Evolutionary conservation across 1,140 invertebrate genomes (phyloP).

Genomic region (Theocolax elegans): DNA sequence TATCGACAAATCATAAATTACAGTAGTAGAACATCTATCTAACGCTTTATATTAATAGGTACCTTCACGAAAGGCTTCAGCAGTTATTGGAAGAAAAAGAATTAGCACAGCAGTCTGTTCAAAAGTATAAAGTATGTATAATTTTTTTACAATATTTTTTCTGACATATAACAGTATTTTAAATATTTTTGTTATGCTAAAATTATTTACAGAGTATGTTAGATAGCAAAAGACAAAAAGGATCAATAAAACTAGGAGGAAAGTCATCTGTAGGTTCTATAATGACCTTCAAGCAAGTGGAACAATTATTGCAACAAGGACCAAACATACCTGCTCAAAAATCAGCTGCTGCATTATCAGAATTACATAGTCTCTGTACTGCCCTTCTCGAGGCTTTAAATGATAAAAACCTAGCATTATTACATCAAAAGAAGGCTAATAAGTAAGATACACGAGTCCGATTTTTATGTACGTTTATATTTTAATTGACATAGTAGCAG

Average conservation of each 20-base stretch:
- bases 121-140: constrained; percentile 76
- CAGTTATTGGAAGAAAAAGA: constrained; percentile 84
- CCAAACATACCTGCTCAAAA: constrained; percentile 73
- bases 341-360: constrained; percentile 77
- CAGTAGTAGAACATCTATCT: not conserved
- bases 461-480: not conserved
- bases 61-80: constrained; percentile 83
- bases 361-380: constrained; percentile 80
- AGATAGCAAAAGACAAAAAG: constrained; percentile 72
- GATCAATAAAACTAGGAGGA: constrained; percentile 71
- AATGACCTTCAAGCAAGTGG: constrained; percentile 74
- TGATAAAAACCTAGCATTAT: constrained; percentile 84
- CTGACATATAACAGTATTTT: constrained; percentile 2
- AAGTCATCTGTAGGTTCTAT: constrained; percentile 68
- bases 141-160: constrained; percentile 21
- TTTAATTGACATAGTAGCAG: no score
- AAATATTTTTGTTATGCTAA: constrained; percentile 16
- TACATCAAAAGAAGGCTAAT: constrained; percentile 87
- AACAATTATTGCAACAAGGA: constrained; percentile 74
- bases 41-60: constrained; percentile 63
- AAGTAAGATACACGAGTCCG: constrained; percentile 71
- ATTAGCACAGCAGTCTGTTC: constrained; percentile 76
- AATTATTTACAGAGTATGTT: constrained; percentile 68
- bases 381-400: constrained; percentile 84
- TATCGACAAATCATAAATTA: not conserved